A percentile compares a stretch with the other conserved stretches of the same genome.
phyloP scores from a whole-genome alignment of 64 coral and sea anemone species.

The Astreopora myriophthalma region DNA sequence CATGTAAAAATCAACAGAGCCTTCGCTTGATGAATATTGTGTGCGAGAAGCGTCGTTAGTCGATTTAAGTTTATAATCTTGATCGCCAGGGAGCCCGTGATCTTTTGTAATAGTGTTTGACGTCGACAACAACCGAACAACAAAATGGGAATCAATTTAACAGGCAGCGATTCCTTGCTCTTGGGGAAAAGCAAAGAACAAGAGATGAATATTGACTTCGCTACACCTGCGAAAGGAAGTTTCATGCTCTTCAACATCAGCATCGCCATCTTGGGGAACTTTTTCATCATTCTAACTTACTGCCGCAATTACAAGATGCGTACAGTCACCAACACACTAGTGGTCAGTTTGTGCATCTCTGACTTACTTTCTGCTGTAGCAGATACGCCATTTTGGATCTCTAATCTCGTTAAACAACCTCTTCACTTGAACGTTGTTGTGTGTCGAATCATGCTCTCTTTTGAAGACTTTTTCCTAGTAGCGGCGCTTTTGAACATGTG shows the following conservation, averaged over 20 bases:
- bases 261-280: constrained; percentile 82
- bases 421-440: constrained; percentile 46
- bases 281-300: constrained; percentile 80
- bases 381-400: constrained; percentile 77
- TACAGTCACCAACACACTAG: constrained; percentile 82
- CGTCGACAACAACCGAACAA: background rate
- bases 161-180: background rate
- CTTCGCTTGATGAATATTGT: background rate
- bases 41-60: background rate
- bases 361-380: constrained; percentile 81
- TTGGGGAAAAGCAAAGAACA: background rate
- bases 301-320: constrained; percentile 90
- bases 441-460: constrained; percentile 59
- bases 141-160: background rate
- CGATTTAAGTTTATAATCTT: background rate
- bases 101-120: background rate
- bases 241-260: constrained; percentile 58
- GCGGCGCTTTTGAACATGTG: constrained; percentile 82
- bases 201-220: background rate
- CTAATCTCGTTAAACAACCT: background rate
- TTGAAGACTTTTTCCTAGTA: constrained; percentile 80
- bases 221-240: background rate
- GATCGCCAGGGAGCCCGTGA: background rate
- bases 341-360: constrained; percentile 75
- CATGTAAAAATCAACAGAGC: background rate